These are phyloP conservation scores for Oryzias celebensis DNA, from an alignment of 2,113 vertebrate genomes.

Conservation along the genomic window DNA sequence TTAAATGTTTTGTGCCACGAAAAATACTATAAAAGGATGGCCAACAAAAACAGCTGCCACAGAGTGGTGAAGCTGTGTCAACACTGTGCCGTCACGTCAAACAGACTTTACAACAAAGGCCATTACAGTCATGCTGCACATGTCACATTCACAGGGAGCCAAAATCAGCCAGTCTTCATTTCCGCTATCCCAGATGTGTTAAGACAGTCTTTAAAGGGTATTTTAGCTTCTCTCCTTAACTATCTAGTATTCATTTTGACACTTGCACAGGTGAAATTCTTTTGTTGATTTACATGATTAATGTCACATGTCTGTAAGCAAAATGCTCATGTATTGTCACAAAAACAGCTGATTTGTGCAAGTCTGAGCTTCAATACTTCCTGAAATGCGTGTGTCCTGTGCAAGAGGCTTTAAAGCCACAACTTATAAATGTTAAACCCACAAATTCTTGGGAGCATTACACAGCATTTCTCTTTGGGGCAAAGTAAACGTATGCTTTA, in stretches of 20 bases:
- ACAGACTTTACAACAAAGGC: constrained; percentile 26
- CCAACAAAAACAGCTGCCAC: constrained; percentile 31
- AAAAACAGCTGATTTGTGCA: constrained; percentile 18
- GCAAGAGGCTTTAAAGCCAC: background rate
- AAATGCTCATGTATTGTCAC: background rate
- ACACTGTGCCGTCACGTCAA: constrained; percentile 44
- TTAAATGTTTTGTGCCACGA: constrained; percentile 18
- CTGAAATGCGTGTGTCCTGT: background rate
- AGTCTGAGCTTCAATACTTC: constrained; percentile 8
- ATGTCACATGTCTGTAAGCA: background rate
- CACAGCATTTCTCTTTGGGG: constrained; percentile 15
- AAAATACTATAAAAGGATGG: background rate
- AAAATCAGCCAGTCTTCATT: constrained; percentile 41
- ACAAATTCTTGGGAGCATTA: constrained; percentile 1
- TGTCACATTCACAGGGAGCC: constrained; percentile 23
- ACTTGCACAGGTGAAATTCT: constrained; percentile 4
- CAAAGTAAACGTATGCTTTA: constrained; percentile 17
- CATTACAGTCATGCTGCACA: constrained; percentile 25
- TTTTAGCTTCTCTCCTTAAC: background rate
- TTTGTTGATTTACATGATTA: constrained; percentile 3
- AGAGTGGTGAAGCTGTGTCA: constrained; percentile 14
- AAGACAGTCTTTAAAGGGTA: constrained; percentile 3
- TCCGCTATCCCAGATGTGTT: constrained; percentile 2
- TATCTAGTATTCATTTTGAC: constrained; percentile 12
- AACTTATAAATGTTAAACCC: background rate